Evolutionary conservation across 2,888 invertebrate species (phyloP), one percentile per base, ranked within the genome.

Genomic region (Timema podura): DNA sequence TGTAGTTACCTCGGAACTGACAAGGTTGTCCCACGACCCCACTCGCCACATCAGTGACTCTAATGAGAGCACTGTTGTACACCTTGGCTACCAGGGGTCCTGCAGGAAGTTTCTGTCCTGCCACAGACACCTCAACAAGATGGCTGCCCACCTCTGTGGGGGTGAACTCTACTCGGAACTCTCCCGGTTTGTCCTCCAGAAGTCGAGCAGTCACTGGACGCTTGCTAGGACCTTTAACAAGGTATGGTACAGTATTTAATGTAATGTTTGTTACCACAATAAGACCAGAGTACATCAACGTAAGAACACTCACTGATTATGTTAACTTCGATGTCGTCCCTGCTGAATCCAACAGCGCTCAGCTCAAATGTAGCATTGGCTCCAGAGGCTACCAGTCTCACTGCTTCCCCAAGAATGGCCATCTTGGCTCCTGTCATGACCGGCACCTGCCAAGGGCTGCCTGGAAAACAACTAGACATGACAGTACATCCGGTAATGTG

Each of bases 11-110:
- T 30, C 30, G 30, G 30, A 30, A 30, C 30, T 30, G 30, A 79
- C 96, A 95, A 74, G 96, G 94, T 82, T 97, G 95, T 69, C 97
- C 97, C 54, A 98, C 95, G 73, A 94, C 90, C 72, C 96, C 97
- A 78, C 92, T 94, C 76, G 94, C 92, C 48, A 98, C 92, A 80
- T 97, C 95, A 69, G 96, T 93, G 75, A 98, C 95, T 84, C 93
- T 91, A 79, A 98, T 96, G 75, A 96, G 87, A 75, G 93, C 91
- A 74, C 96, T 91, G 81, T 97, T 96, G 83, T 96, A 98, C 65
- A 95, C 96, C 85, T 96, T 95, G 76, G 96, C 95, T 73, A 95
- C 89, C 74, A 96, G 87, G 13, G 96, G 96, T 30, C 95, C 95
- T 68, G 93, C 93, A 75, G 92, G 89, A 76, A 98, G 84, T 82